Base-by-base conservation (phyloP, 2,888 invertebrate genomes). In the Helobdella robusta region DNA sequence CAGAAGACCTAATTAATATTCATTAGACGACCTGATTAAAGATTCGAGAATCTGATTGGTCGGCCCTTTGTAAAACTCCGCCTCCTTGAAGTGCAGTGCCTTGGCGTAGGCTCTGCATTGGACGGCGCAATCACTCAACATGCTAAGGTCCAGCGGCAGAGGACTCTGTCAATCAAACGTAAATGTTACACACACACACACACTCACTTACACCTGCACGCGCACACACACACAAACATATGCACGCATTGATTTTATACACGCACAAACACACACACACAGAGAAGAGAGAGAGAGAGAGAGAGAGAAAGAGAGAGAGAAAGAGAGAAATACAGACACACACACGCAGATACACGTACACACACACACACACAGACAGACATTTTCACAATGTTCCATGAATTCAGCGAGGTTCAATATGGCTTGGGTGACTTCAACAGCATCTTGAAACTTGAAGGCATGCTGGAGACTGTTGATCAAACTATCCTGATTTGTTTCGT, bases 351-450 rank as follows among this genome's bases (percentile, higher is more conserved):
- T n/a, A n/a, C n/a, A n/a, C n/a, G n/a, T n/a, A n/a, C n/a, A n/a
- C n/a, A n/a, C n/a, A n/a, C n/a, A n/a, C n/a, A n/a, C n/a, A n/a
- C n/a, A n/a, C 23, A 11, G 20, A 46, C 61, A 1, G 34, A 78
- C 79, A 73, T 78, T 77, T 67, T 98, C 97, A 75, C 95, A 97
- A 77, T 98, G 98, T 75, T 98, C 98, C 93, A 98, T 95, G 75
- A 99, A 99, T 79, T 98, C 98, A 0, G 95, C 95, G 69, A 99
- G 82, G 82, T 98, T 98, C 18, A 99, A 83, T 68, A 97, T 89
- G 0, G 93, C 92, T 75, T 95, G 95, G 0, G 93, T 94, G 54
- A 95, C 87, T 78, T 97, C 95, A 0, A 94, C 92, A 64, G 94
- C 86, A 76, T 94, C 94, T 3, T 91, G 91, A 0, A 93, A 91